A percentile compares a stretch with the other conserved stretches of the same genome.
phyloP scores from a whole-genome alignment of 1,140 invertebrate species.

The Episyrphus balteatus region DNA sequence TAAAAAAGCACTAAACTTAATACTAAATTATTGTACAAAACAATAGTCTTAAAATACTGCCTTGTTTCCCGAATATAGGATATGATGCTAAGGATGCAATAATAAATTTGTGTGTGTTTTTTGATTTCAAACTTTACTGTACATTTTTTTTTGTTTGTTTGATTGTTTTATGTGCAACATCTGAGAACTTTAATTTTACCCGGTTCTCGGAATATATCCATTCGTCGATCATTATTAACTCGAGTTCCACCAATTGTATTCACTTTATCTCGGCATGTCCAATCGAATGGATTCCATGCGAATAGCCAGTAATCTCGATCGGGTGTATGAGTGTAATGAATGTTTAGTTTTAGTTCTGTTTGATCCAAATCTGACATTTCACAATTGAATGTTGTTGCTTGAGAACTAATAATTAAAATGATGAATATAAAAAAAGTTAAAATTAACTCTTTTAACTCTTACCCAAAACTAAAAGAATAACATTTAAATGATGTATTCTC shows the following conservation, averaged over 20 bases:
- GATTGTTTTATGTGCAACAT: slow-evolving; percentile 25
- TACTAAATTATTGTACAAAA: not conserved
- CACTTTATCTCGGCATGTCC: slow-evolving; percentile 35
- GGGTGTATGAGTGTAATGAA: slow-evolving; percentile 44
- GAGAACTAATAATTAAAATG: slow-evolving; percentile 13
- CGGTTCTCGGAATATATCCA: slow-evolving; percentile 37
- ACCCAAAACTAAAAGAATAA: slow-evolving; percentile 61
- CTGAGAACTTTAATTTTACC: slow-evolving; percentile 35
- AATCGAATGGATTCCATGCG: slow-evolving; percentile 47
- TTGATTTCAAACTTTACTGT: not conserved
- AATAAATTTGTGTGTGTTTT: not conserved
- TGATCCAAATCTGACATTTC: slow-evolving; percentile 53
- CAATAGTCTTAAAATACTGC: no score
- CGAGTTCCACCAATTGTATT: slow-evolving; percentile 34
- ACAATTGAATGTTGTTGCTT: slow-evolving; percentile 41
- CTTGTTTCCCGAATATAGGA: not conserved
- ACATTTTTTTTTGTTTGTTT: not conserved
- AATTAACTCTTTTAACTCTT: slow-evolving; percentile 12
- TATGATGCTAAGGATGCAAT: not conserved
- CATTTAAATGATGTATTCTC: slow-evolving; percentile 51
- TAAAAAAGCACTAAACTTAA: not conserved
- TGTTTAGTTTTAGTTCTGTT: slow-evolving; percentile 48
- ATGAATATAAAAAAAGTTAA: not conserved
- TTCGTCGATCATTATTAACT: slow-evolving; percentile 34
- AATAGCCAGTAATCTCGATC: slow-evolving; percentile 49